Conservation (phyloP, 2,113 vertebrate genomes). For the Solea solea region DNA sequence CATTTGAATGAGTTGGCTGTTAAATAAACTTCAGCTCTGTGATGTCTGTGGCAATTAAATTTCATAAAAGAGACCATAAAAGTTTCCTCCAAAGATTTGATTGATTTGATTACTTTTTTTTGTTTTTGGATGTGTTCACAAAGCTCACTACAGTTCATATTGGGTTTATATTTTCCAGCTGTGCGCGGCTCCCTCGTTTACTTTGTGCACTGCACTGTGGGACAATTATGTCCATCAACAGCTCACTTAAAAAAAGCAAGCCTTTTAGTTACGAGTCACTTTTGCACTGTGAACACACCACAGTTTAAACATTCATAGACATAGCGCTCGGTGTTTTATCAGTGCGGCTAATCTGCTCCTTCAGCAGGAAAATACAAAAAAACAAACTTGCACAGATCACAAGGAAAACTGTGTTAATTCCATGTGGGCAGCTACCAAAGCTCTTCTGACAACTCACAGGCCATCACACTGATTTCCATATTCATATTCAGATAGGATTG, state of each 20-base stretch:
- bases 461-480: not conserved
- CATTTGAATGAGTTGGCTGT: not conserved
- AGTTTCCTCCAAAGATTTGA: conserved; percentile 3
- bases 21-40: conserved; percentile 4
- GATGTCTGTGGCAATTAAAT: conserved; percentile 6
- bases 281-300: not conserved
- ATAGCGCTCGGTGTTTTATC: not conserved
- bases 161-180: conserved; percentile 23
- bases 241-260: not conserved
- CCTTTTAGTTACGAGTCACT: too few relatives aligned
- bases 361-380: not conserved
- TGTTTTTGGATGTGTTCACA: conserved; percentile 7
- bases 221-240: conserved; percentile 9
- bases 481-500: conserved; percentile 21
- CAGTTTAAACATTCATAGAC: not conserved
- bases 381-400: not conserved
- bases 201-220: conserved; percentile 1
- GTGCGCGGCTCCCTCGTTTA: not conserved
- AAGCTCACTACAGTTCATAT: conserved; percentile 3
- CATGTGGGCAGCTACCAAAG: not conserved
- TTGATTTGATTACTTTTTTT: not conserved
- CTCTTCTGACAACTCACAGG: not conserved
- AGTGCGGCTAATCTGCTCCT: not conserved
- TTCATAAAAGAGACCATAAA: not conserved
- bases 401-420: not conserved